Evolutionary conservation across 2,113 vertebrate species (phyloP), one percentile per base, ranked within the genome.

Genomic region (Sprattus sprattus): DNA sequence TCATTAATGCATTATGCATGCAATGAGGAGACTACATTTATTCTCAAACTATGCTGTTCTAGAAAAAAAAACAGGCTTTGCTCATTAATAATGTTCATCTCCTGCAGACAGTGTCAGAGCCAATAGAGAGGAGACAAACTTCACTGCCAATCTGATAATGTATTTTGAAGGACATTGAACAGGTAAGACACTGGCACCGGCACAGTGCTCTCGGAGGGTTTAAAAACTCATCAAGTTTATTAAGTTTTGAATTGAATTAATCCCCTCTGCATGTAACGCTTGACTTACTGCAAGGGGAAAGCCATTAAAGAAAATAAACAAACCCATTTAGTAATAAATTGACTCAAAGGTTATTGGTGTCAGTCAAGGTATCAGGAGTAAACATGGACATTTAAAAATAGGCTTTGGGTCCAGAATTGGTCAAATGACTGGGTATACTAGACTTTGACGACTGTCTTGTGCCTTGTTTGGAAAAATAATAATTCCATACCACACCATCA

Each of bases 191-290:
- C 78, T 9, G 45, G 44, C 28, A 81, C 18, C 18, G 84, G 25
- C 81, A 57, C 54, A 10, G 85, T 15, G 4, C 22, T 93, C 93
- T 92, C 91, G 1, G 52, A 88, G 88, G 92, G 90, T 91, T 91
- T 89, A 86, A 89, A 92, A 93, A 91, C 92, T 91, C 89, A 93
- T 94, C 90, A 94, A 91, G 91, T 89, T 93, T 93, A 89, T 91
- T 88, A 91, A 92, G 93, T 28, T 78, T 39, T 78, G 32, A 78
- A 32, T 92, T 87, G 92, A 90, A 93, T 94, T 93, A 93, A 93
- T 94, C 92, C 90, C 28, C 32, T 86, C 89, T 91, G 93, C 92
- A 95, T 95, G 94, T 94, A 94, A 94, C 87, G 93, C 93, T 94
- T 93, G 46, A 91, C 90, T 90, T 92, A 92, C 89, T 92, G 91